Conservation (phyloP, 37 sponge, comb jelly and placozoan species). For the Corticium candelabrum region DNA sequence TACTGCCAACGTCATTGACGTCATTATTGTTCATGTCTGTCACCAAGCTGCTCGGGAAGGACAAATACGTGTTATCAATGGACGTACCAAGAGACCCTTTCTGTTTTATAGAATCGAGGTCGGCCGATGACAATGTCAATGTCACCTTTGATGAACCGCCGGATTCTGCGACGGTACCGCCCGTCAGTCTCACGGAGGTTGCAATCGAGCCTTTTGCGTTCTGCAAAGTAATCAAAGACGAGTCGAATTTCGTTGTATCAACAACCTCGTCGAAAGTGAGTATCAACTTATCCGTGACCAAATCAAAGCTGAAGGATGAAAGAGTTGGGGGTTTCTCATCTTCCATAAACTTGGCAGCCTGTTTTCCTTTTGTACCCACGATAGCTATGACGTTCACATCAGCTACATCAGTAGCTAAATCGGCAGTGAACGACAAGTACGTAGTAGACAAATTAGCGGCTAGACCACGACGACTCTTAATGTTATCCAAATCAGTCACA, state of each 20-base stretch:
- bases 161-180: background rate
- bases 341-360: conserved; percentile 12
- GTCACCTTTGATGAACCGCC: conserved; percentile 9
- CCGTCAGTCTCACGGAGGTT: background rate
- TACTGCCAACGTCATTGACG: conserved; percentile 29
- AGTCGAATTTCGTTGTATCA: conserved; percentile 27
- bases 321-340: conserved; percentile 44
- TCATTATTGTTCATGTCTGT: conserved; percentile 50
- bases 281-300: conserved; percentile 26
- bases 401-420: conserved; percentile 52
- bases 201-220: conserved; percentile 8
- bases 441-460: conserved; percentile 40
- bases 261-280: conserved; percentile 75
- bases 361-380: background rate
- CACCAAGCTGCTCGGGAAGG: conserved; percentile 33
- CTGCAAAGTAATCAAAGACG: conserved; percentile 54
- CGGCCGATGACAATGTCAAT: conserved; percentile 29
- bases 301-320: conserved; percentile 32
- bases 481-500: conserved; percentile 50
- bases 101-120: conserved; percentile 62
- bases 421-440: conserved; percentile 39
- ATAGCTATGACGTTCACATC: conserved; percentile 24
- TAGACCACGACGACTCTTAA: conserved; percentile 57
- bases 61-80: conserved; percentile 41
- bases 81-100: conserved; percentile 36